Evolutionary conservation across 2,888 invertebrate genomes (phyloP), one percentile per base, ranked within the genome.

Genomic region (Dinocampus coccinellae): DNA sequence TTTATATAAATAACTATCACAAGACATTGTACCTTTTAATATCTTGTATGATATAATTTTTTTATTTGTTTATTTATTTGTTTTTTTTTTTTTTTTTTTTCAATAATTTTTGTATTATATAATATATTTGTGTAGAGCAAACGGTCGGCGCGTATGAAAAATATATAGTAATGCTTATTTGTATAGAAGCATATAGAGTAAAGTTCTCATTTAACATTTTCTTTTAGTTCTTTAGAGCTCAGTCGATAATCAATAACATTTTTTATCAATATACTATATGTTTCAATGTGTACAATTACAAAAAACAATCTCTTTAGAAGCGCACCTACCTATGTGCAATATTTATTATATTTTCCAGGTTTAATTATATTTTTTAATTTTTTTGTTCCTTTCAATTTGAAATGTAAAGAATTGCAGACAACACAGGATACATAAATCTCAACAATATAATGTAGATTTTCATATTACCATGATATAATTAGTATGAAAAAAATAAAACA

Each of bases 251-350:
- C 39, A n/a, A 39, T 39, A 39, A 39, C 39, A 39, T 39, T 39
- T 39, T 39, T 39, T 75, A 75, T 68, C 71, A 71, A 73, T 76
- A 75, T 65, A 73, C 69, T 62, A 71, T 73, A 13, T 39, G 39
- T 39, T 39, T 13, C 39, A n/a, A n/a, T 39, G 39, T 39, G 39
- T 39, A 39, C n/a, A 3, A n/a, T 39, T 3, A 75, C 75, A 75
- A 73, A 73, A 76, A 75, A n/a, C 76, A 76, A 75, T 76, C 76
- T 75, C 76, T 73, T 76, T 75, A 75, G 75, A 76, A 75, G 75
- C 76, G n/a, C n/a, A n/a, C n/a, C n/a, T n/a, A 76, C 76, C 76
- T 73, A 66, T 67, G 70, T 71, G 75, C 39, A n/a, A n/a, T 39
- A 11, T 39, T 39, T 39, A 13, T 39, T 39, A n/a, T 39, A 39